Conservation (phyloP, 2,113 vertebrate genomes). For the Pluvianellus socialis region DNA sequence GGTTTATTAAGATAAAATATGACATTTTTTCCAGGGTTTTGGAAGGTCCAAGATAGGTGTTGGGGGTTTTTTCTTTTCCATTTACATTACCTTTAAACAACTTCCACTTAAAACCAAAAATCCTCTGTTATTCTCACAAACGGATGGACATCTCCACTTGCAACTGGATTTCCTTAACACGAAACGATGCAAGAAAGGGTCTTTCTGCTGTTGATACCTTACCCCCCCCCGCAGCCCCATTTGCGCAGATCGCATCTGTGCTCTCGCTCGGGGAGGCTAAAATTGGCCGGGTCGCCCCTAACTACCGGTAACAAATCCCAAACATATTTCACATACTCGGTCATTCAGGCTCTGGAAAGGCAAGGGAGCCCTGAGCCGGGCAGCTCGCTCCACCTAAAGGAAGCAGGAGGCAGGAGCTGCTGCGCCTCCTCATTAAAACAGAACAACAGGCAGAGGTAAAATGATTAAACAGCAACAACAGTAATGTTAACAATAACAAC, state of each 20-base stretch:
- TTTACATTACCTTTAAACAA: neutral
- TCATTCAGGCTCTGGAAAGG: neutral
- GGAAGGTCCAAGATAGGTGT: neutral
- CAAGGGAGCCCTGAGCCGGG: neutral
- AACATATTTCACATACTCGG: neutral
- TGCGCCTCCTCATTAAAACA: neutral
- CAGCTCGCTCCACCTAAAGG: conserved; percentile 45
- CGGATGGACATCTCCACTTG: neutral
- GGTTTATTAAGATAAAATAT: neutral
- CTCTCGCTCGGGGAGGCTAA: neutral
- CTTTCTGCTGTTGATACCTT: neutral
- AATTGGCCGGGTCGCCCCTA: neutral
- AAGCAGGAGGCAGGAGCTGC: neutral
- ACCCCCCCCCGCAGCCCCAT: neutral
- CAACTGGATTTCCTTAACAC: neutral
- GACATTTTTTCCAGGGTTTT: neutral
- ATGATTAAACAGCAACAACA: neutral
- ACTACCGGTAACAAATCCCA: neutral
- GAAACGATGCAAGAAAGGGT: neutral
- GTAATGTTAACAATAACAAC: neutral
- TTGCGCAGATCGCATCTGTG: neutral
- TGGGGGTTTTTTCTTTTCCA: neutral
- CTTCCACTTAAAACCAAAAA: neutral
- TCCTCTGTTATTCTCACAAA: neutral
- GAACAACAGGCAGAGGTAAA: neutral